These are phyloP conservation scores for Zaprionus davidi DNA, from an alignment of 1,140 invertebrate genomes.

Conservation along the genomic window DNA sequence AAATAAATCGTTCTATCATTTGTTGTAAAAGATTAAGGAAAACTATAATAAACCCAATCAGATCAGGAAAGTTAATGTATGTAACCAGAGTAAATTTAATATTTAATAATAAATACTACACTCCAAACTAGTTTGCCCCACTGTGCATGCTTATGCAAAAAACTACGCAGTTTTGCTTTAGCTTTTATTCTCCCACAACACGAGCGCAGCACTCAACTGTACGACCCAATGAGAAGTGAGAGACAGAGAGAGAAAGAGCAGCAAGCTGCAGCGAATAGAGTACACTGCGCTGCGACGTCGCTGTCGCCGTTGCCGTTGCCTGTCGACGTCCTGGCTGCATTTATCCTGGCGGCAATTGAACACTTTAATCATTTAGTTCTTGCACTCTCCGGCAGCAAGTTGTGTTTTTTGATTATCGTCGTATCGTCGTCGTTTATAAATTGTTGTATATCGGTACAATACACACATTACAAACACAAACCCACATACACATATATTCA, in stretches of 20 bases:
- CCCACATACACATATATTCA: constrained; percentile 28
- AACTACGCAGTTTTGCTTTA: constrained; percentile 72
- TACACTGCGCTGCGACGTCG: constrained; percentile 32
- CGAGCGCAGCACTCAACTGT: constrained; percentile 50
- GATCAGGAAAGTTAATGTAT: no score
- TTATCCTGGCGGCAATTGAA: constrained; percentile 77
- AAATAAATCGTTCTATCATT: no score
- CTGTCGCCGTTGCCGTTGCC: constrained; percentile 38
- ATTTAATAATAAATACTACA: neutral
- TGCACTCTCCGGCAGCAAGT: constrained; percentile 84
- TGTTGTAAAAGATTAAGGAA: no score
- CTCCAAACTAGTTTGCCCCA: neutral
- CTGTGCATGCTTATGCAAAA: constrained; percentile 44
- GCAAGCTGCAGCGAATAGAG: constrained; percentile 25
- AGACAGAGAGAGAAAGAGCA: constrained; percentile 3
- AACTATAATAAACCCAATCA: no score
- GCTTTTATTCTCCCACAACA: constrained; percentile 26
- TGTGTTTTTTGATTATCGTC: constrained; percentile 84
- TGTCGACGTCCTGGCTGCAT: constrained; percentile 72
- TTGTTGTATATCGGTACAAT: constrained; percentile 80
- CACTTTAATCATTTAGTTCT: constrained; percentile 84
- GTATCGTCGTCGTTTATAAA: constrained; percentile 80
- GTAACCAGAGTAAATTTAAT: no score
- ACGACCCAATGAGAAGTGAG: constrained; percentile 31
- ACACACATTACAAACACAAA: constrained; percentile 71